A percentile compares a stretch with the other conserved stretches of the same genome.
Evolutionary conservation across 2,888 invertebrate species (phyloP).

Genomic region (Phragmatobia fuliginosa): DNA sequence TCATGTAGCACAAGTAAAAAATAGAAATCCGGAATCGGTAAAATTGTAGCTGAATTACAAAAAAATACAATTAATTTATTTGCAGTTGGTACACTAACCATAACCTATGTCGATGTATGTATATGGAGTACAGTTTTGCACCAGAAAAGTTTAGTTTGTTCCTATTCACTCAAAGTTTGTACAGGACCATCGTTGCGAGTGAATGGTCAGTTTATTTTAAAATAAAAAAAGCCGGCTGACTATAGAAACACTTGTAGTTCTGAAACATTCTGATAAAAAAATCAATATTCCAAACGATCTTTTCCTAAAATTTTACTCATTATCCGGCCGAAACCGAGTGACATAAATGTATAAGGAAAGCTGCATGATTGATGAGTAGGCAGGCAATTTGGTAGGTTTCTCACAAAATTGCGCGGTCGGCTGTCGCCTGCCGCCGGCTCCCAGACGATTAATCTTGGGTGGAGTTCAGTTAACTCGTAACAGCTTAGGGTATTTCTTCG

Average conservation of each 20-base stretch:
- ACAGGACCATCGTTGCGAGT: too few species aligned
- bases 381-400: constrained; percentile 47
- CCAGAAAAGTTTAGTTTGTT: too few species aligned
- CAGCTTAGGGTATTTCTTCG: constrained; percentile 19
- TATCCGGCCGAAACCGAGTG: constrained; percentile 19
- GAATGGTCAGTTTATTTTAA: too few species aligned
- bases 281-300: background rate
- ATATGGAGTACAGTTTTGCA: too few species aligned
- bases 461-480: constrained; percentile 21
- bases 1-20: too few species aligned
- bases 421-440: constrained; percentile 30
- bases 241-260: background rate
- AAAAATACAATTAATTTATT: too few species aligned
- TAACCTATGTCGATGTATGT: too few species aligned
- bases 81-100: too few species aligned
- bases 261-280: background rate
- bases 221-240: too few species aligned
- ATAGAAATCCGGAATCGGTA: too few species aligned
- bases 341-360: constrained; percentile 36
- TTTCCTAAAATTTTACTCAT: constrained; percentile 11
- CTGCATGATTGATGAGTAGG: constrained; percentile 49
- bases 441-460: constrained; percentile 46
- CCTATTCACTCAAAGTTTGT: too few species aligned
- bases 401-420: constrained; percentile 43
- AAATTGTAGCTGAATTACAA: too few species aligned